A percentile compares a stretch with the other conserved stretches of the same genome.
phyloP scores from a whole-genome alignment of 1,140 invertebrate genomes.

The Eriocheir sinensis region DNA sequence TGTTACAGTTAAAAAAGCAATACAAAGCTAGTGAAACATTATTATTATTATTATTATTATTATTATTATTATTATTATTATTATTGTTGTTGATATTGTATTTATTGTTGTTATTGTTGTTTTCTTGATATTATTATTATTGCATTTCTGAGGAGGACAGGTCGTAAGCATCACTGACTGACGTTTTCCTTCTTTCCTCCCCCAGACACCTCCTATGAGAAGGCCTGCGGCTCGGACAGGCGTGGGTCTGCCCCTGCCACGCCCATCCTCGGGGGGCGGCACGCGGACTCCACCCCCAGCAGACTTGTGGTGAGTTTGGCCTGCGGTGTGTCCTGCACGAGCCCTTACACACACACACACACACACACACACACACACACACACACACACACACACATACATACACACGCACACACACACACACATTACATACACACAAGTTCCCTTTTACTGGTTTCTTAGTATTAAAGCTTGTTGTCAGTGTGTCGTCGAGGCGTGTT shows the following conservation, averaged over 20 bases:
- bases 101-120: not conserved
- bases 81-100: not conserved
- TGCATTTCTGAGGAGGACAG: no score
- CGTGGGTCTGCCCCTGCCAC: slow-evolving; percentile 92
- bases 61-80: not conserved
- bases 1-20: no score
- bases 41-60: no score
- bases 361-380: slow-evolving; percentile 59
- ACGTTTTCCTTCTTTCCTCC: slow-evolving; percentile 79
- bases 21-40: no score
- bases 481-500: not conserved
- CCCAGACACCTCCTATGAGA: slow-evolving; percentile 94
- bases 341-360: slow-evolving; percentile 19
- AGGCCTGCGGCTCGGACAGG: slow-evolving; percentile 87
- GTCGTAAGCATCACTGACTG: not conserved
- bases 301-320: slow-evolving; percentile 86
- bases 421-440: not conserved
- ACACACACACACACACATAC: slow-evolving; percentile 60
- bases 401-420: not conserved
- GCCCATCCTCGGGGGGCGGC: slow-evolving; percentile 87
- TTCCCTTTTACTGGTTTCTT: not conserved
- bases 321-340: not conserved
- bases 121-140: not conserved
- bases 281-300: slow-evolving; percentile 86
- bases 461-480: not conserved